Evolutionary conservation across 2,113 vertebrate genomes (phyloP).

Genomic region (Aptenodytes forsteri): DNA sequence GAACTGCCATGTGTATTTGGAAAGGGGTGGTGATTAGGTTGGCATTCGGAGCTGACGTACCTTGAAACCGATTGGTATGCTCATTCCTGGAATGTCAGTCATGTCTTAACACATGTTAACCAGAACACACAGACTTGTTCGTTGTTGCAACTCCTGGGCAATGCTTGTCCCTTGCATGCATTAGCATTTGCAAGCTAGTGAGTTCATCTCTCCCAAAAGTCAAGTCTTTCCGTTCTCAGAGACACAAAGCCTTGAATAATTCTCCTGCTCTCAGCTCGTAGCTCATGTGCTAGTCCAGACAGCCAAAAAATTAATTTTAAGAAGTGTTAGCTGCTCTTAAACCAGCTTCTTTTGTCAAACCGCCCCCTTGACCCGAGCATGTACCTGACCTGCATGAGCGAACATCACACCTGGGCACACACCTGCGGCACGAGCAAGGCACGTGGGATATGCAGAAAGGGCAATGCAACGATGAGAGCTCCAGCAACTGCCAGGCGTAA

Average conservation of each 20-base stretch:
- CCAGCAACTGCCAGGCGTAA: not conserved
- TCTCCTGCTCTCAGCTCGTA: not conserved
- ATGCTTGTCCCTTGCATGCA: not conserved
- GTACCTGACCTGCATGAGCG: fast-evolving
- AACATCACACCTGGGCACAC: not conserved
- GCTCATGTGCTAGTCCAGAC: not conserved
- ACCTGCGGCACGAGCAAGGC: fast-evolving
- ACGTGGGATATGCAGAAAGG: fast-evolving
- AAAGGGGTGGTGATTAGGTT: not conserved
- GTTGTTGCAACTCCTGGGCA: not conserved
- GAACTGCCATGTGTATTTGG: not conserved
- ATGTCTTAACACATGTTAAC: not conserved
- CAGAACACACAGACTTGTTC: not conserved
- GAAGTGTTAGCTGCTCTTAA: not conserved
- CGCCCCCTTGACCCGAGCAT: not conserved
- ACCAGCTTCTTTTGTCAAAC: not conserved
- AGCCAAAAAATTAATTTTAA: not conserved
- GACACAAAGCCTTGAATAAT: not conserved
- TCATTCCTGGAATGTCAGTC: not conserved
- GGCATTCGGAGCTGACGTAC: not conserved
- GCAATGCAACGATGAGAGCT: not conserved
- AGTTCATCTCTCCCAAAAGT: not conserved
- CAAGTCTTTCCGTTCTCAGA: not conserved
- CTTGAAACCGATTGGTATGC: not conserved
- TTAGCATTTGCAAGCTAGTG: not conserved